A percentile compares a stretch with the other conserved stretches of the same genome.
phyloP scores from a whole-genome alignment of 2,888 invertebrate species.

The Elmis aenea region DNA sequence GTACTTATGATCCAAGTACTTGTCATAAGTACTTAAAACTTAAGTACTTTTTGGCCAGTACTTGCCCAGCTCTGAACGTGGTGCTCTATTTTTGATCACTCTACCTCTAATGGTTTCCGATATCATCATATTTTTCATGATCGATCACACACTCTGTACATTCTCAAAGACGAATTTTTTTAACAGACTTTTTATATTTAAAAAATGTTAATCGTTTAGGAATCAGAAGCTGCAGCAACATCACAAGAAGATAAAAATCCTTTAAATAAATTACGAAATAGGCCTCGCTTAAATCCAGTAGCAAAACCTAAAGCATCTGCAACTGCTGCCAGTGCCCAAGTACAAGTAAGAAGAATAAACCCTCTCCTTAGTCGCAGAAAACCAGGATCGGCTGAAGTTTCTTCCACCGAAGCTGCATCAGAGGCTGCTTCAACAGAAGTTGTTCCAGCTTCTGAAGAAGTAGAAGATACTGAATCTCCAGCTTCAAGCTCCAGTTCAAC shows the following conservation, averaged over 20 bases:
- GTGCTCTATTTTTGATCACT: too few species aligned
- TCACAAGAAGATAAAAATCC: slow-evolving; percentile 39
- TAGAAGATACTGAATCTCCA: slow-evolving; percentile 29
- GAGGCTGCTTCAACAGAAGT: slow-evolving; percentile 23
- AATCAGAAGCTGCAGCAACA: slow-evolving; percentile 33
- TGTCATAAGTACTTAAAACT: too few species aligned
- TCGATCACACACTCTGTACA: too few species aligned
- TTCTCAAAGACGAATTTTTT: too few species aligned
- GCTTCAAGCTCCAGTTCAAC: slow-evolving; percentile 36
- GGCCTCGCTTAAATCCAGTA: slow-evolving; percentile 48
- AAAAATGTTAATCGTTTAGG: too few species aligned
- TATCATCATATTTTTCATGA: too few species aligned
- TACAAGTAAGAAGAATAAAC: slow-evolving; percentile 53
- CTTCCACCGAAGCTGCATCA: slow-evolving; percentile 20
- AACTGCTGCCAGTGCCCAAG: slow-evolving; percentile 48
- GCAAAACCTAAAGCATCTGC: slow-evolving; percentile 48
- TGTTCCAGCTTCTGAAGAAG: slow-evolving; percentile 27
- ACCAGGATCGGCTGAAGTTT: slow-evolving; percentile 42
- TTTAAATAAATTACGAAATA: slow-evolving; percentile 43
- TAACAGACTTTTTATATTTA: too few species aligned
- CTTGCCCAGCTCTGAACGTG: too few species aligned
- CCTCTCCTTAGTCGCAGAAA: slow-evolving; percentile 53
- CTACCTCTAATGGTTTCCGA: too few species aligned
- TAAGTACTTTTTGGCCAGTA: too few species aligned
- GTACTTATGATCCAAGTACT: too few species aligned